Evolutionary conservation across 1,140 invertebrate genomes (phyloP), one percentile per base, ranked within the genome.

Genomic region (Ectropis grisescens): DNA sequence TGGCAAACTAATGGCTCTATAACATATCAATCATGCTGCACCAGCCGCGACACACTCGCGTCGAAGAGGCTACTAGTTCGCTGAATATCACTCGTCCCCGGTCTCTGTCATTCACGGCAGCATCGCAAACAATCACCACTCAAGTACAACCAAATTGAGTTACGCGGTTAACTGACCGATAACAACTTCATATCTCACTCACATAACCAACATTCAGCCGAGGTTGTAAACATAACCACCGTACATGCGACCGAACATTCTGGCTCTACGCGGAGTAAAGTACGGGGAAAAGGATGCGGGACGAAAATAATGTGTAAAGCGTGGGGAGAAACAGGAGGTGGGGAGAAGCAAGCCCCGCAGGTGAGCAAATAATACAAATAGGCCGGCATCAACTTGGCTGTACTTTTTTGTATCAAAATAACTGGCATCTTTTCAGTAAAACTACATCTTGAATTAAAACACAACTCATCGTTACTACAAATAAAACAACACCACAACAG

Each of bases 81-180:
- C 76, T 78, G 76, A 78, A 81, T 64, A 62, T 78, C 76, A 58
- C 72, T 81, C 76, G 56, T 71, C 72, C 72, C 72, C 72, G 47
- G 29, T 49, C 42, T 41, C 32, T 37, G 31, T 34, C 39, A 50
- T 37, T 38, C 64, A 58, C 45, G 56, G 62, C 60, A 37, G 46
- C 51, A 69, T 65, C 66, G 71, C 69, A 74, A 71, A 79, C 66
- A 69, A 64, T 52, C 40, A 29, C n/a, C n/a, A 34, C 26, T 38
- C 46, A 66, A 76, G 70, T 80, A 76, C 71, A 76, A 75, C 64
- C 75, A 75, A 75, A 71, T 75, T 69, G 66, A 71, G 47, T 38
- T 39, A 42, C 29, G 39, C 29, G 19, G 45, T 14, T 28, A 22
- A 22, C 19, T 22, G 9, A 22, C 9, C 4, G 4, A 22, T 22